Percentiles rank a stretch among this genome's conserved stretches.
These are phyloP conservation scores for Lepidochrysops patricia DNA, from an alignment of 2,888 invertebrate genomes.

Conservation along the genomic window DNA sequence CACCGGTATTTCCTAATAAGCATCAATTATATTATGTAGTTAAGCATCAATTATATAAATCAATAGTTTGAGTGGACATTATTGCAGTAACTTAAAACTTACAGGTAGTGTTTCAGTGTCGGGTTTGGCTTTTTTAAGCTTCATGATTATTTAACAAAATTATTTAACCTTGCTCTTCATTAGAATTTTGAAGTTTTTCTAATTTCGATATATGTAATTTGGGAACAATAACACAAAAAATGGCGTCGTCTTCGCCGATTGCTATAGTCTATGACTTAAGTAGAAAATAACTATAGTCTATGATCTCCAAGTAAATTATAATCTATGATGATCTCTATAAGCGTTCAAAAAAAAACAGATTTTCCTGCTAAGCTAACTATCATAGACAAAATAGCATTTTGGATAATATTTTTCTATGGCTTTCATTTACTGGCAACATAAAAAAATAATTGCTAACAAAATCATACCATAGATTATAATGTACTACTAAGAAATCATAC, in stretches of 20 bases:
- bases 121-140: conserved; percentile 51
- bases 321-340: no score
- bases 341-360: no score
- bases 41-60: no score
- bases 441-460: not conserved
- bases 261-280: no score
- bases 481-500: no score
- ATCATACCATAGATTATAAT: no score
- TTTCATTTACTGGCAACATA: not conserved
- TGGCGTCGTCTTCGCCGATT: not conserved
- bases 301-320: no score
- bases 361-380: no score
- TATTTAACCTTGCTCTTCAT: not conserved
- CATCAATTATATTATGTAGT: not conserved
- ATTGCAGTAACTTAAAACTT: not conserved
- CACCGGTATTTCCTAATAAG: conserved; percentile 17
- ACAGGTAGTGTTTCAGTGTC: not conserved
- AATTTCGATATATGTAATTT: not conserved
- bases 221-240: not conserved
- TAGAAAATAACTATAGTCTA: no score
- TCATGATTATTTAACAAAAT: conserved; percentile 33
- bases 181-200: not conserved
- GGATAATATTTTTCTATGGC: no score
- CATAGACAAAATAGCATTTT: no score
- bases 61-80: no score